Evolutionary conservation across 2,113 vertebrate species (phyloP), one percentile per base, ranked within the genome.

Genomic region (Seriola aureovittata): DNA sequence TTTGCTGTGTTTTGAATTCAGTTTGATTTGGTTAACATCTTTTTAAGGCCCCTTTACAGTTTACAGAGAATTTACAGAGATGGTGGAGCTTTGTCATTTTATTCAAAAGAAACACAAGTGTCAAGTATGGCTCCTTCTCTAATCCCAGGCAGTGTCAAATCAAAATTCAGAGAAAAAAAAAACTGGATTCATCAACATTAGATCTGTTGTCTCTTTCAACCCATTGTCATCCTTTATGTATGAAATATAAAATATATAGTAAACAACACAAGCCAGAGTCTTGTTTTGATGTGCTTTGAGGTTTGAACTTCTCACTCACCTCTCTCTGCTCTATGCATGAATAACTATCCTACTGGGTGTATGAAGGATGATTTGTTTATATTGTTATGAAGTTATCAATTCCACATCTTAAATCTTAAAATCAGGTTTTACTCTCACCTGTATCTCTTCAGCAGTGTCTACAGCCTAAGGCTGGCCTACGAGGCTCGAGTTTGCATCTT

Each of bases 101-200:
- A 58, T 19, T 54, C 50, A 21, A 54, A 54, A 54, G 50, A 21
- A 21, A 54, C n/a, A 19, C 60, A 66, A 36, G 48, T 71, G 58
- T 81, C 59, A 66, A 70, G 36, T 50, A 17, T 42, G 52, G 36
- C 32, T 79, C 25, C 13, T 52, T 67, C 32, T 62, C 6, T 71
- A 54, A 71, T 75, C 65, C 44, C n/a, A 66, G 63, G 7, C 74
- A 66, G 63, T 14, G 16, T 72, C 66, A 40, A 79, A 72, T 65
- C 40, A 64, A 70, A 80, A 75, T 8, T 84, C 68, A 71, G 68
- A 19, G 19, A 62, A 78, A 81, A 78, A 78, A 71, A 29, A 65
- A 78, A 64, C 69, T 59, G 65, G 46, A 80, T 38, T 76, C 75
- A 72, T 84, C 66, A 71, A 69, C 50, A 81, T 68, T 65, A 82